These are phyloP conservation scores for Amiota mariae DNA, from an alignment of 2,888 invertebrate genomes.

Conservation along the genomic window DNA sequence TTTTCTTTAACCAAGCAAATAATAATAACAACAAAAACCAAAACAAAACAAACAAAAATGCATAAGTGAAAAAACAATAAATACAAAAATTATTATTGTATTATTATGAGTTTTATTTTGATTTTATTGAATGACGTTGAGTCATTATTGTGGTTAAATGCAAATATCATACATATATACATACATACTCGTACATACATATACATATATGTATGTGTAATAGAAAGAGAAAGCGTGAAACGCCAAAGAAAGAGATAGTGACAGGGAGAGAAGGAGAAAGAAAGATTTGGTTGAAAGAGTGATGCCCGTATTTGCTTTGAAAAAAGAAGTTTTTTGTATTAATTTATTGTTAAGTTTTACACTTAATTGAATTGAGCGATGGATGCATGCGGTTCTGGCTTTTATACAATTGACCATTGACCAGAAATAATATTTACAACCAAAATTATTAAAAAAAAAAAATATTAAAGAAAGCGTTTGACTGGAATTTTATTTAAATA, in stretches of 20 bases:
- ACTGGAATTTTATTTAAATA: neutral
- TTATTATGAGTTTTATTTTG: neutral
- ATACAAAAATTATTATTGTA: conserved; percentile 4
- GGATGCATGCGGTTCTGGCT: conserved; percentile 42
- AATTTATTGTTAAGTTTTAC: conserved; percentile 51
- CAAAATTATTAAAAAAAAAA: neutral
- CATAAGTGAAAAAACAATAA: neutral
- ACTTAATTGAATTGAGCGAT: conserved; percentile 54
- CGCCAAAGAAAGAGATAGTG: too few relatives aligned
- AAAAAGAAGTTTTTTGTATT: conserved; percentile 37
- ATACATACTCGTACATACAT: conserved; percentile 22
- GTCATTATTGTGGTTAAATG: conserved; percentile 19
- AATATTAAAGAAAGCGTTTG: neutral
- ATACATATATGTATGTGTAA: conserved; percentile 15
- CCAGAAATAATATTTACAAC: neutral
- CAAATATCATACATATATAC: conserved; percentile 27
- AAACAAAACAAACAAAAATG: neutral
- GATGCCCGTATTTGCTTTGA: conserved; percentile 50
- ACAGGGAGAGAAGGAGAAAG: too few relatives aligned
- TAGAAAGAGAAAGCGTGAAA: too few relatives aligned
- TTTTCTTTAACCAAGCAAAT: conserved; percentile 20
- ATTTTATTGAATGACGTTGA: too few relatives aligned
- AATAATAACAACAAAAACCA: neutral
- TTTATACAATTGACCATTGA: neutral
- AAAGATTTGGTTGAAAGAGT: too few relatives aligned